Percentiles rank a stretch among this genome's conserved stretches.
Conservation (phyloP, 37 sponge, comb jelly and placozoan genomes). For the Amphimedon queenslandica region DNA sequence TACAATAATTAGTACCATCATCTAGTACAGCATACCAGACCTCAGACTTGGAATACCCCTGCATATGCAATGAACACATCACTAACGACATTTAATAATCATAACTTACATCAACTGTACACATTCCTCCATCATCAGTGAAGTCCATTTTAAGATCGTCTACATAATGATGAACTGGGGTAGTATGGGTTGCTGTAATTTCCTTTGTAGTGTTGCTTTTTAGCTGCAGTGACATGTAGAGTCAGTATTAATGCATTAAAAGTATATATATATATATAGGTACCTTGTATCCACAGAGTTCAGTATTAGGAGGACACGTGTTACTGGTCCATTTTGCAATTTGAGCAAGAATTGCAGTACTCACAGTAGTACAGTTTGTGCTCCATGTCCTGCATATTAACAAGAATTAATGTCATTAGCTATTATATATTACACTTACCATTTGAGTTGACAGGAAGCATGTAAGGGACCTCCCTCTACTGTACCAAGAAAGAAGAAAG, state of each 20-base stretch:
- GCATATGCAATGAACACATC: slow-evolving; percentile 1
- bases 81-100: neutral
- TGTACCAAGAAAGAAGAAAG: neutral
- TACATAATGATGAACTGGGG: slow-evolving; percentile 68
- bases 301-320: slow-evolving; percentile 15
- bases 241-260: neutral
- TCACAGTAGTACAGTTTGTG: slow-evolving; percentile 24
- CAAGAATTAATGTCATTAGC: neutral
- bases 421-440: slow-evolving; percentile 30
- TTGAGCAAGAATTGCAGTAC: slow-evolving; percentile 23
- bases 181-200: slow-evolving; percentile 58
- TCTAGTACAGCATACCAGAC: slow-evolving; percentile 74
- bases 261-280: neutral
- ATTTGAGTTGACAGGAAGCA: slow-evolving; percentile 79
- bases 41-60: slow-evolving; percentile 80
- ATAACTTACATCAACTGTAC: slow-evolving; percentile 41
- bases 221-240: neutral
- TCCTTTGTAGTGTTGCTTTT: slow-evolving; percentile 18
- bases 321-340: slow-evolving; percentile 39
- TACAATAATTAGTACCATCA: slow-evolving; percentile 84
- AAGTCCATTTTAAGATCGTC: slow-evolving; percentile 60
- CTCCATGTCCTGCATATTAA: slow-evolving; percentile 37
- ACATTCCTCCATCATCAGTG: neutral
- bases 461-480: slow-evolving; percentile 41
- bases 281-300: slow-evolving; percentile 51